Percentiles rank a stretch among this genome's conserved stretches.
Evolutionary conservation across 2,797 vertebrate genomes (phyloP).

Genomic region (Spondyliosoma cantharus): DNA sequence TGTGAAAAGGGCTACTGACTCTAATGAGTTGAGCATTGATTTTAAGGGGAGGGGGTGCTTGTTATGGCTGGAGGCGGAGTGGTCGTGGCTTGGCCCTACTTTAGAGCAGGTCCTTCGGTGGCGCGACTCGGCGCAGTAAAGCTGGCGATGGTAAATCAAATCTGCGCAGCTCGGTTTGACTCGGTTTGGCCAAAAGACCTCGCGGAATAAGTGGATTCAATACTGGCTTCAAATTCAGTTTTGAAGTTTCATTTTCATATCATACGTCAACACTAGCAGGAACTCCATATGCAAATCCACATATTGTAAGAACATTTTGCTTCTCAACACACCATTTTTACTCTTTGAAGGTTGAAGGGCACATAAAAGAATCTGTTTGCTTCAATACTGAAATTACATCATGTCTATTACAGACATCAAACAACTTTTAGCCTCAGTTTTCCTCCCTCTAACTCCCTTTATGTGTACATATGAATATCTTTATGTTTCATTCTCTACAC

Average conservation of each 20-base stretch:
- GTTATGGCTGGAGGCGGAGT: too few species aligned
- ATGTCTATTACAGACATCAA: slow-evolving; percentile 44
- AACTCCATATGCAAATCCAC: background rate
- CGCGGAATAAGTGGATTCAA: background rate
- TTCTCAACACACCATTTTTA: background rate
- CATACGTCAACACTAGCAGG: background rate
- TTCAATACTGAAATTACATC: slow-evolving; percentile 47
- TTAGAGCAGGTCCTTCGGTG: too few species aligned
- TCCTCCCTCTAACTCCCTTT: slow-evolving; percentile 27
- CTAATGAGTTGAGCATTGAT: too few species aligned
- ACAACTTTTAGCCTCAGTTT: slow-evolving; percentile 37
- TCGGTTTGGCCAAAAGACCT: too few species aligned
- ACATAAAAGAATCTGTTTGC: slow-evolving; percentile 30
- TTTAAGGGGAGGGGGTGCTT: too few species aligned
- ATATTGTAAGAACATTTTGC: slow-evolving; percentile 4
- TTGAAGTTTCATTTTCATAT: background rate
- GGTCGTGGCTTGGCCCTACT: too few species aligned
- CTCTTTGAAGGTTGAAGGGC: slow-evolving; percentile 31
- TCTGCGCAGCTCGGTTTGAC: too few species aligned
- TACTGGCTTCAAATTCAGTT: background rate
- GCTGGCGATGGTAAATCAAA: too few species aligned
- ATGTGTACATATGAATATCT: slow-evolving; percentile 53
- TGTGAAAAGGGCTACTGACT: too few species aligned
- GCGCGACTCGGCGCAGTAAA: too few species aligned
- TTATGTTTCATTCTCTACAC: slow-evolving; percentile 35